Evolutionary conservation across 2,797 vertebrate genomes (phyloP), one percentile per base, ranked within the genome.

Genomic region (Typhlichthys subterraneus): DNA sequence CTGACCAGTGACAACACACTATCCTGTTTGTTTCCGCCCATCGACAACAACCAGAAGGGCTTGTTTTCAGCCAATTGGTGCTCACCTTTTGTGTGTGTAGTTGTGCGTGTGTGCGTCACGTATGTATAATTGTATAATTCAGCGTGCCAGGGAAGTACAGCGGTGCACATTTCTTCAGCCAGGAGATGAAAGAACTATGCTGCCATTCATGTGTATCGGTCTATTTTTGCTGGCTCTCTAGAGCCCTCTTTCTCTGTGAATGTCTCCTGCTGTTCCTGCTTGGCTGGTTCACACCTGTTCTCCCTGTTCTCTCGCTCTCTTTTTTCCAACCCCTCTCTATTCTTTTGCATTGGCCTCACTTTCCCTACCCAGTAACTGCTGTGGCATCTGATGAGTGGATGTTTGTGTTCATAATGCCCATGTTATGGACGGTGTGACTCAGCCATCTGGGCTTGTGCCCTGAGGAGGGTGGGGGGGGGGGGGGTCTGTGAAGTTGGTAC

Each of bases 181-280:
- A 80, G 77, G 64, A 87, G 82, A 80, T 53, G 48, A 79, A 91
- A 90, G 33, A 6, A 89, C 75, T 91, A 85, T 88, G 88, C 88
- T 52, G 80, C 79, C 66, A 50, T 23, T 23, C 23, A 23, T 23
- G 23, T 23, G 23, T 23, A 69, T 63, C 63, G 45, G 53, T 48
- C 48, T 15, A 12, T 1, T 46, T 46, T 46, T 46, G 9, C 9
- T 46, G 45, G 45, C 12, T 46, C 38, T 55, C 58, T 55, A 38
- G 14, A 14, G 9, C 14, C 17, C 62, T 66, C 61, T 60, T 33
- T 31, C 12, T 38, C 48, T 42, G 10, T 0, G 29, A 33, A 6
- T 38, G 12, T 55, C 3, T 33, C 53, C 12, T 8, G 31, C 52
- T 4, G 31, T 1, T 2, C 2, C 12, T 12, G 57, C 12, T 19